Evolutionary conservation across 1,140 invertebrate genomes (phyloP).

Genomic region (Calephelis virginiensis): DNA sequence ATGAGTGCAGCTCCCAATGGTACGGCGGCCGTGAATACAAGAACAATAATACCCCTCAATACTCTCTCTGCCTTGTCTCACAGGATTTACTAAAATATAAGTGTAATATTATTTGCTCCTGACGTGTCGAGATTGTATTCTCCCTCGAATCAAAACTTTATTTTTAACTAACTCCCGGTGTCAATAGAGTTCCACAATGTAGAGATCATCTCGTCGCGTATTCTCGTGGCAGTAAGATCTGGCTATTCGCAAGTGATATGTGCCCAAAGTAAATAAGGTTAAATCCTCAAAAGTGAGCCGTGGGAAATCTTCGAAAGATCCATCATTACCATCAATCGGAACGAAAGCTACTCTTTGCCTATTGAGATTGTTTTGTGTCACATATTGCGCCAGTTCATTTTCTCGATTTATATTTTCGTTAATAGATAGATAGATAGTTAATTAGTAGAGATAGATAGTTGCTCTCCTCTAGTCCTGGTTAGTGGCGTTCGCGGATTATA

Average conservation of each 20-base stretch:
- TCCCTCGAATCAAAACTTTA: too few relatives aligned
- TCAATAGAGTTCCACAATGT: neutral
- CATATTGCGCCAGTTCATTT: neutral
- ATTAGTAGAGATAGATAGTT: too few relatives aligned
- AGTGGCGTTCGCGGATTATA: too few relatives aligned
- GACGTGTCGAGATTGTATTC: too few relatives aligned
- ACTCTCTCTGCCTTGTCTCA: too few relatives aligned
- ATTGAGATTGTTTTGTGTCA: constrained; percentile 4
- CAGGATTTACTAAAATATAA: too few relatives aligned
- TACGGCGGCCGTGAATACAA: too few relatives aligned
- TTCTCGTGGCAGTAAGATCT: constrained; percentile 1
- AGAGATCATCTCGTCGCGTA: neutral
- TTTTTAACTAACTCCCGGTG: neutral
- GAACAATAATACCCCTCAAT: too few relatives aligned
- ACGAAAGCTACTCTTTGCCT: neutral
- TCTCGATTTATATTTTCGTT: constrained; percentile 1
- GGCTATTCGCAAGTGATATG: neutral
- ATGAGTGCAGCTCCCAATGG: too few relatives aligned
- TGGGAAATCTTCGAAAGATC: constrained; percentile 2
- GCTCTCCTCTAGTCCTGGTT: too few relatives aligned
- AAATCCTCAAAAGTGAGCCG: constrained; percentile 3
- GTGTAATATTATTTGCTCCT: too few relatives aligned
- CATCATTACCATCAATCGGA: constrained; percentile 1
- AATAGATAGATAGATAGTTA: too few relatives aligned
- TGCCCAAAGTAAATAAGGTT: neutral